These are phyloP conservation scores for Siniperca knerii DNA, from an alignment of 2,113 vertebrate genomes.

Conservation along the genomic window DNA sequence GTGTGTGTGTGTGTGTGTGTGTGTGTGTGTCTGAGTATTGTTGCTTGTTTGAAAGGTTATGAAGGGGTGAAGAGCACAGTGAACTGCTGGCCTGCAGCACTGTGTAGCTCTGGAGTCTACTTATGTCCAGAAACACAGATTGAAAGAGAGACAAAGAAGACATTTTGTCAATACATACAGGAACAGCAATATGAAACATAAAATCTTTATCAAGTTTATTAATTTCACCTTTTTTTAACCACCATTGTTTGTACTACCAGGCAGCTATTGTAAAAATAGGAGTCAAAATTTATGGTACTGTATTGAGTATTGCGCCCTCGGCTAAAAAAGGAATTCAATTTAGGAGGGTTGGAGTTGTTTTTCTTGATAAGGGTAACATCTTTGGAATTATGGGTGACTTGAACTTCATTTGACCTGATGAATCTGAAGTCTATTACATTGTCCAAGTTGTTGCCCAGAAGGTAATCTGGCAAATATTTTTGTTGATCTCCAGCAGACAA, in stretches of 20 bases:
- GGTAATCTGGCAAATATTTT: neutral
- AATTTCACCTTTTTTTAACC: neutral
- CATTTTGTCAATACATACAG: slow-evolving; percentile 5
- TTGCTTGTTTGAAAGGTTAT: slow-evolving; percentile 34
- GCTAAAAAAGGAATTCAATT: slow-evolving; percentile 14
- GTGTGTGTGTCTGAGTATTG: neutral
- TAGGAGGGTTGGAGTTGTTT: neutral
- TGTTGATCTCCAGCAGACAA: neutral
- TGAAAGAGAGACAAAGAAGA: slow-evolving; percentile 1
- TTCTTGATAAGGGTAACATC: slow-evolving; percentile 17
- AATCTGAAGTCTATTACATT: slow-evolving; percentile 6
- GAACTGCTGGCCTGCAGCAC: slow-evolving; percentile 27
- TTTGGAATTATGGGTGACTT: slow-evolving; percentile 11
- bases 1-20: neutral
- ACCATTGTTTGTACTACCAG: neutral
- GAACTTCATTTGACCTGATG: slow-evolving; percentile 37
- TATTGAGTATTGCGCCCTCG: neutral
- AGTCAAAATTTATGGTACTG: neutral
- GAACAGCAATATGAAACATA: slow-evolving; percentile 8
- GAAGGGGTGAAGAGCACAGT: slow-evolving; percentile 23
- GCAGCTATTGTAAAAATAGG: neutral
- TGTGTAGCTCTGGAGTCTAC: slow-evolving; percentile 9
- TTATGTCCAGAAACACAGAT: slow-evolving; percentile 19
- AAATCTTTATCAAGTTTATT: slow-evolving; percentile 17
- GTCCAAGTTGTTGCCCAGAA: slow-evolving; percentile 4